Conservation (phyloP, 2,797 vertebrate species). For the Cynopterus sphinx region DNA sequence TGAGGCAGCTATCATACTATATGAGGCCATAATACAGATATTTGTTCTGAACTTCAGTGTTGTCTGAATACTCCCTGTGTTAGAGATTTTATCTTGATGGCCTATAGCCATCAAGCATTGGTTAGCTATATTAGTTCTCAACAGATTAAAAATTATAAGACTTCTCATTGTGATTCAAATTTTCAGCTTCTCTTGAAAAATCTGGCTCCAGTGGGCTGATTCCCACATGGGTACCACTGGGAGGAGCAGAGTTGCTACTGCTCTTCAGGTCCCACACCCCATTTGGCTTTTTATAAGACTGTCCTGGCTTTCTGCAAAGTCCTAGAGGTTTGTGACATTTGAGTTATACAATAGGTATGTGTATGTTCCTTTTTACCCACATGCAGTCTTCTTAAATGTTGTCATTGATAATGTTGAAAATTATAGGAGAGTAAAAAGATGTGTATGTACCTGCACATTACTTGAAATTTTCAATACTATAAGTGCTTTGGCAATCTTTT, state of each 20-base stretch:
- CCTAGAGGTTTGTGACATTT: neutral
- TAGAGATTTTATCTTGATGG: constrained; percentile 17
- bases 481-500: neutral
- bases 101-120: neutral
- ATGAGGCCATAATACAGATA: neutral
- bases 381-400: neutral
- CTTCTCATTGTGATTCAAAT: neutral
- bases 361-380: neutral
- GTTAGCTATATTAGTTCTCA: neutral
- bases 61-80: neutral
- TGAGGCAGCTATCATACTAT: neutral
- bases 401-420: neutral
- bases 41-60: constrained; percentile 25
- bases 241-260: neutral
- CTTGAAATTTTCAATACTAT: neutral
- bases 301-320: neutral
- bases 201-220: neutral
- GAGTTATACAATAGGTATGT: neutral
- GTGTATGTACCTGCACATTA: neutral
- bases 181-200: constrained; percentile 22
- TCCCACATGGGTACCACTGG: neutral
- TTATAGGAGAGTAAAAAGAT: neutral
- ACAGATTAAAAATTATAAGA: constrained; percentile 4
- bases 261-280: neutral
- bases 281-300: neutral